Evolutionary conservation across 2,113 vertebrate species (phyloP), one percentile per base, ranked within the genome.

Genomic region (Uropsilus gracilis): DNA sequence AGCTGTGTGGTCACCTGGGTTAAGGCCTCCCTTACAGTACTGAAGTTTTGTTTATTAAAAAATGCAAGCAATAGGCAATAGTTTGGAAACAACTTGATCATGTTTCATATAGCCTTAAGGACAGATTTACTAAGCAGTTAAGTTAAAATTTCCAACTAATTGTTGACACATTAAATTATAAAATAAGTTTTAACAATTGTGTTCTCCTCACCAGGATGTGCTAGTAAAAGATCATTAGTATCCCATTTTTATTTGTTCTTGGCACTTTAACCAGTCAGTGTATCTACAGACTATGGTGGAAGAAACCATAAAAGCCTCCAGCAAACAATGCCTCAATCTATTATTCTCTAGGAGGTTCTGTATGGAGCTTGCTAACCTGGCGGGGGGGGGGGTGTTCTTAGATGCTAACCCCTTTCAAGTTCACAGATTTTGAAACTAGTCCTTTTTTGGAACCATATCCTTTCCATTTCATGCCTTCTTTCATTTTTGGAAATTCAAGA

Each of bases 31-130:
- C 32, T 78, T 55, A 5, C 50, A 37, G n/a, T 78, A 57, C 14
- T 34, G 46, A 89, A 81, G 24, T 64, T 86, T 53, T 22, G 4
- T 91, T 91, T 83, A 48, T 48, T 93, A 93, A 89, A 6, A 93
- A 83, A 94, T 73, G 78, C 32, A 50, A 94, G 14, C 3, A 91
- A 84, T 59, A 39, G 24, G 11, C n/a, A 66, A 63, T 88, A 37
- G 55, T 91, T 75, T 92, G 57, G 76, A 48, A 66, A 85, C 34
- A 68, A 69, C 28, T 64, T 73, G 84, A 71, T 39, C 28, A 37
- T 37, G 8, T 59, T 77, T 28, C 17, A 32, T 72, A 37, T 44
- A 89, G 85, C 83, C 34, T 34, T 86, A 92, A 66, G 66, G 18
- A 50, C 26, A 90, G n/a, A 87, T n/a, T 68, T 77, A 85, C 39